Evolutionary conservation across 2,113 vertebrate genomes (phyloP).

Genomic region (Bujurquina vittata): DNA sequence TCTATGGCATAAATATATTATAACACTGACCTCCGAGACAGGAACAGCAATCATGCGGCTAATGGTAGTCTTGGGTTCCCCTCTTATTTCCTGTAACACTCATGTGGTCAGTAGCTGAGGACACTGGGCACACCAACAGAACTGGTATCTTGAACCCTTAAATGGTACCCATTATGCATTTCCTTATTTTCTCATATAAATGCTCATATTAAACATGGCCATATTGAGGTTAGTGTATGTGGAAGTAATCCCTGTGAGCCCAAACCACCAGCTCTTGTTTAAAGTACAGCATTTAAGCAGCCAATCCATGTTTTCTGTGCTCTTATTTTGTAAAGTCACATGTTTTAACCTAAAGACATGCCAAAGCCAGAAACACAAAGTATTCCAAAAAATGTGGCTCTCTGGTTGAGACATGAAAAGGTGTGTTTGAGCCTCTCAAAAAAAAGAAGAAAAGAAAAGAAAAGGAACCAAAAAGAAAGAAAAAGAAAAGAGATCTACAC

Average conservation of each 20-base stretch:
- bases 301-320: background rate
- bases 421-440: background rate
- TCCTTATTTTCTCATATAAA: background rate
- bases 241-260: too few relatives aligned
- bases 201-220: background rate
- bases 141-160: slow-evolving; percentile 31
- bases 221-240: background rate
- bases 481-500: background rate
- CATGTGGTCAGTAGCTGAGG: slow-evolving; percentile 31
- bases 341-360: background rate
- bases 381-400: background rate
- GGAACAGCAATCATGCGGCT: slow-evolving; percentile 21
- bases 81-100: slow-evolving; percentile 33
- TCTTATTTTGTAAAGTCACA: background rate
- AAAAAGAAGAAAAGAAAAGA: background rate
- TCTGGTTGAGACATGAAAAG: background rate
- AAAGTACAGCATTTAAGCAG: background rate
- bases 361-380: background rate
- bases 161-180: background rate
- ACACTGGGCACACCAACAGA: slow-evolving; percentile 25
- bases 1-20: slow-evolving; percentile 18
- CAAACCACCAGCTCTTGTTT: background rate
- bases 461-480: background rate
- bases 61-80: slow-evolving; percentile 10
- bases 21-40: slow-evolving; percentile 1